A percentile compares a stretch with the other conserved stretches of the same genome.
phyloP scores from a whole-genome alignment of 2,888 invertebrate genomes.

The Eristalinus aeneus region DNA sequence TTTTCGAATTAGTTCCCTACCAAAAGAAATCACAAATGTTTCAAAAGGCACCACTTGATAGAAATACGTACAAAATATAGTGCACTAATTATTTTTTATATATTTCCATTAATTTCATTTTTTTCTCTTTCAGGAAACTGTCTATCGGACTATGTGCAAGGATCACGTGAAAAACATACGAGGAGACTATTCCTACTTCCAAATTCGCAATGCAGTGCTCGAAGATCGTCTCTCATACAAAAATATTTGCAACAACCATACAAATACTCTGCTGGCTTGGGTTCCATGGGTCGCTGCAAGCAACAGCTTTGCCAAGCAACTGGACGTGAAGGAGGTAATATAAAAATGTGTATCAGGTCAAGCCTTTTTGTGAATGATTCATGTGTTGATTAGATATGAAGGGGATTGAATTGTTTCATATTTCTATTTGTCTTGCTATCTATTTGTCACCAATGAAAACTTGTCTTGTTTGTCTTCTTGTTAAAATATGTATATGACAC shows the following conservation, averaged over 20 bases:
- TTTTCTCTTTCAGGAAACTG: constrained; percentile 73
- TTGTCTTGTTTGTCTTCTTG: background rate
- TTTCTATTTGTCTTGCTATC: background rate
- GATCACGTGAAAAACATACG: constrained; percentile 75
- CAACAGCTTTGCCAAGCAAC: constrained; percentile 73
- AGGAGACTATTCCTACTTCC: constrained; percentile 76
- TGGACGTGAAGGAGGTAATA: constrained; percentile 76
- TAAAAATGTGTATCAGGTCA: background rate
- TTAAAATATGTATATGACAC: background rate
- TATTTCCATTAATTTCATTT: constrained; percentile 26
- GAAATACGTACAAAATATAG: background rate
- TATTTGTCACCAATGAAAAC: background rate
- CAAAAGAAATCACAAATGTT: background rate
- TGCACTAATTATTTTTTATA: too few species aligned
- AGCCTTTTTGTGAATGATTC: background rate
- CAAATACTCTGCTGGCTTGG: constrained; percentile 76
- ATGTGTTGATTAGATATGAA: background rate
- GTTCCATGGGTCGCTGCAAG: constrained; percentile 75
- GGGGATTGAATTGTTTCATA: too few species aligned
- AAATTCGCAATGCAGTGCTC: constrained; percentile 76
- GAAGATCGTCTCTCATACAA: constrained; percentile 74
- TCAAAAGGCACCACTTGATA: background rate
- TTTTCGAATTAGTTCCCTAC: too few species aligned
- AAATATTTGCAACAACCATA: constrained; percentile 74
- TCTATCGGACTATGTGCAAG: constrained; percentile 76